Base-by-base conservation (phyloP, 2,797 vertebrate genomes). In the Amniataba percoides region DNA sequence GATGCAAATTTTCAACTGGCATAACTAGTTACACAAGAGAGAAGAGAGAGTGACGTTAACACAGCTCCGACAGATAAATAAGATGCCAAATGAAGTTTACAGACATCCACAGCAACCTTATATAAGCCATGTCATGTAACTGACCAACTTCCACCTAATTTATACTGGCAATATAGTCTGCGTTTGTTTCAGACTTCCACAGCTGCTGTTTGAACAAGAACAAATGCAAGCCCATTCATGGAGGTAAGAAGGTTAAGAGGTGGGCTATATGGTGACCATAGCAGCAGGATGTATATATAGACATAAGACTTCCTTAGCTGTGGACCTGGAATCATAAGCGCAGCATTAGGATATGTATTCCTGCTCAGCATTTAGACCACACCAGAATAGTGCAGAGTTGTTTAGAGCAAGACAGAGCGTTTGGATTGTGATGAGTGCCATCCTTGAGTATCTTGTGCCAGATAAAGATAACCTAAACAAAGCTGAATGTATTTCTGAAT, bases 391-490 rank as follows among this genome's bases (percentile, higher is more conserved):
- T 34, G 31, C 10, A 61, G 51, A 42, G 49, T 64, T 86, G 79
- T 87, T 85, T 68, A 61, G 51, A 73, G 16, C 40, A 76, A 52
- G 40, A 61, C 11, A 70, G 58, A 58, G 25, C 34, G 39, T 27
- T 27, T 74, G 48, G 43, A 49, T 51, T 53, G 25, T 62, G 16
- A 80, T n/a, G 27, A 72, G 49, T 73, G 51, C 48, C 76, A 83
- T 62, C 73, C 74, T 81, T 81, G 67, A 77, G 57, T 77, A 75
- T 83, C 53, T 58, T 31, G 31, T 42, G 34, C 65, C 77, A 88
- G 79, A 88, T 87, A 89, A 84, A 80, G 74, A 74, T 79, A 84
- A 81, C 71, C 83, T 83, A 90, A 89, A 93, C 88, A 92, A 92
- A 82, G 74, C 74, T 58, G 60, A 86, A 91, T 74, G 69, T 68